Evolutionary conservation across 2,888 invertebrate species (phyloP).

Genomic region (Eutolmus rufibarbis): DNA sequence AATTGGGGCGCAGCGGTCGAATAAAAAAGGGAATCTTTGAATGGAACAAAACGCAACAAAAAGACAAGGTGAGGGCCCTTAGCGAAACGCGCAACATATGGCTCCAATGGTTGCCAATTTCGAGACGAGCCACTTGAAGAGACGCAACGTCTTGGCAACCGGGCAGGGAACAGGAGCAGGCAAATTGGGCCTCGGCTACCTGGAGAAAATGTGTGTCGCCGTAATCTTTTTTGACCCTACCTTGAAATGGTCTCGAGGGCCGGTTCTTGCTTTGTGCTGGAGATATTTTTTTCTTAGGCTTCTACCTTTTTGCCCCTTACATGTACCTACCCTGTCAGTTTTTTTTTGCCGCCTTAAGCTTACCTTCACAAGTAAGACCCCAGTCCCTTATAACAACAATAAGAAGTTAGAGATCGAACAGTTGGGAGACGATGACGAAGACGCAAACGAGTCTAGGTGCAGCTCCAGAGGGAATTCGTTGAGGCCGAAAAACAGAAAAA

Average conservation of each 20-base stretch:
- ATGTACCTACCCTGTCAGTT: background rate
- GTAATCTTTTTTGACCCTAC: background rate
- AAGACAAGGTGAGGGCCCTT: constrained; percentile 15
- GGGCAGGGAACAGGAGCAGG: background rate
- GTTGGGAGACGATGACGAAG: background rate
- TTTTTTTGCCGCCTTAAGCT: background rate
- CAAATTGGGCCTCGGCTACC: background rate
- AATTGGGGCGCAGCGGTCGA: background rate
- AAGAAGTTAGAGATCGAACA: constrained; percentile 22
- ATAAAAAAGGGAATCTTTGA: background rate
- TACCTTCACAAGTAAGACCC: background rate
- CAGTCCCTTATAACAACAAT: background rate
- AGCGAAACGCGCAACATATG: constrained; percentile 36
- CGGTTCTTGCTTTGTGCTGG: background rate
- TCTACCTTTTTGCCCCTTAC: background rate
- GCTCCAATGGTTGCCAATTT: constrained; percentile 40
- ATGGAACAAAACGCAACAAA: background rate
- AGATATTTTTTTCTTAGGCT: background rate
- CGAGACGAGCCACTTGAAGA: constrained; percentile 5
- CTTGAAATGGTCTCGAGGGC: background rate
- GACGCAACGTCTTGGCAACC: background rate
- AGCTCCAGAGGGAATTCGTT: background rate
- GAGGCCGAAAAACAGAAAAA: background rate
- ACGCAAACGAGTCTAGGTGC: background rate
- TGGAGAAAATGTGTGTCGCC: background rate